Percentiles rank a stretch among this genome's conserved stretches.
Evolutionary conservation across 1,140 invertebrate genomes (phyloP).

Genomic region (Diabrotica undecimpunctata): DNA sequence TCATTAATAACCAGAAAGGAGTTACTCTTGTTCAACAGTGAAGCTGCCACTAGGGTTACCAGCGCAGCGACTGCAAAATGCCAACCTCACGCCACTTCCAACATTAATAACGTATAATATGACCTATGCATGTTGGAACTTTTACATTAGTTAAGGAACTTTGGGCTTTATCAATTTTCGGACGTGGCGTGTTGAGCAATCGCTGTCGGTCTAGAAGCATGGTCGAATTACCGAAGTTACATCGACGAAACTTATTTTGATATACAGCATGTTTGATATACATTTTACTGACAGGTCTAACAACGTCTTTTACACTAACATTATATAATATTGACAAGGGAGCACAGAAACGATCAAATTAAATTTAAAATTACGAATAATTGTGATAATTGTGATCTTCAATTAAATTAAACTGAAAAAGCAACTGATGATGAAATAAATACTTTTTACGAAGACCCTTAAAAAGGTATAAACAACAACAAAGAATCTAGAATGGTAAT

Average conservation of each 20-base stretch:
- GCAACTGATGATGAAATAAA: too few species aligned
- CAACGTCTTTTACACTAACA: neutral
- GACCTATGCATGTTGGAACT: constrained; percentile 17
- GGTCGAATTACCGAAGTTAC: neutral
- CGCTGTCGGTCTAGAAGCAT: neutral
- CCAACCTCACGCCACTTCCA: constrained; percentile 13
- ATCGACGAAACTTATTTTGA: neutral
- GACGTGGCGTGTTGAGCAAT: neutral
- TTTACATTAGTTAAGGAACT: constrained; percentile 6
- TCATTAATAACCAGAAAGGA: constrained; percentile 47
- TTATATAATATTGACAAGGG: too few species aligned
- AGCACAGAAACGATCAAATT: too few species aligned
- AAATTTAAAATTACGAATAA: too few species aligned
- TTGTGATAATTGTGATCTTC: too few species aligned
- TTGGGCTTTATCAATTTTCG: constrained; percentile 5
- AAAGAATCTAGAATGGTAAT: too few species aligned
- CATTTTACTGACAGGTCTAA: too few species aligned
- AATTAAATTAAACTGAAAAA: too few species aligned
- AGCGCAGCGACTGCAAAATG: constrained; percentile 18
- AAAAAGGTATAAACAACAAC: too few species aligned
- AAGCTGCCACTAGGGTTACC: constrained; percentile 18
- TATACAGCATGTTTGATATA: neutral
- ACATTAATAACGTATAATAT: constrained; percentile 20
- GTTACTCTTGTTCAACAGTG: constrained; percentile 38
- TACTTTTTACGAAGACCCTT: too few species aligned